A percentile compares a stretch with the other conserved stretches of the same genome.
Conservation (phyloP, 1,140 invertebrate genomes). For the Araneus ventricosus region DNA sequence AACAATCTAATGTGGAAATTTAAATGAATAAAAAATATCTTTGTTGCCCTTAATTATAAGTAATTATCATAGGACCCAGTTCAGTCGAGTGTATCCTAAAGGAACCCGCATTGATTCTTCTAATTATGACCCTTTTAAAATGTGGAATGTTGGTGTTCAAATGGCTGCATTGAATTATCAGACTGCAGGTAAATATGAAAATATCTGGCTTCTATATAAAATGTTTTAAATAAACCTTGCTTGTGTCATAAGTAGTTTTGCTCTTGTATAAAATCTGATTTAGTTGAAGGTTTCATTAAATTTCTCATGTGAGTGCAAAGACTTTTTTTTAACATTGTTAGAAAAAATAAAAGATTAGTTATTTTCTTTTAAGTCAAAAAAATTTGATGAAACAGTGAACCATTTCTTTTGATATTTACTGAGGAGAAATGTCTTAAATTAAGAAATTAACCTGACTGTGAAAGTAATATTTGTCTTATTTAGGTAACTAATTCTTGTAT, state of each 20-base stretch:
- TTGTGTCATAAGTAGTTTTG: background rate
- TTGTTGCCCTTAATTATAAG: conserved; percentile 22
- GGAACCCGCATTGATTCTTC: conserved; percentile 96
- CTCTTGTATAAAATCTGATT: background rate
- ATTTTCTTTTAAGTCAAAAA: too few species aligned
- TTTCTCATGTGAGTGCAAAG: too few species aligned
- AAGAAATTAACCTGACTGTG: too few species aligned
- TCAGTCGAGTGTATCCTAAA: conserved; percentile 94
- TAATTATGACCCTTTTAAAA: conserved; percentile 96
- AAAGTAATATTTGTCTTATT: too few species aligned
- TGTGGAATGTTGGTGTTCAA: conserved; percentile 97
- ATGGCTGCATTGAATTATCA: conserved; percentile 99
- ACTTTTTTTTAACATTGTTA: background rate
- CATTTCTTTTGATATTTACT: too few species aligned
- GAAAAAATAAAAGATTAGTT: too few species aligned
- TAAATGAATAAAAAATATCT: too few species aligned
- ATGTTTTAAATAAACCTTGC: background rate
- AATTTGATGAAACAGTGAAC: too few species aligned
- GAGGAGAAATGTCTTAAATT: too few species aligned
- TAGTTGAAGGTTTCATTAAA: too few species aligned
- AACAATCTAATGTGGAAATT: too few species aligned
- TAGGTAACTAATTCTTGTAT: too few species aligned
- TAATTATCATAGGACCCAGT: conserved; percentile 84
- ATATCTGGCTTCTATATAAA: background rate
- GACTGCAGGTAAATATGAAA: conserved; percentile 85